Evolutionary conservation across 1,140 invertebrate species (phyloP).

Genomic region (Bombus fervidus): DNA sequence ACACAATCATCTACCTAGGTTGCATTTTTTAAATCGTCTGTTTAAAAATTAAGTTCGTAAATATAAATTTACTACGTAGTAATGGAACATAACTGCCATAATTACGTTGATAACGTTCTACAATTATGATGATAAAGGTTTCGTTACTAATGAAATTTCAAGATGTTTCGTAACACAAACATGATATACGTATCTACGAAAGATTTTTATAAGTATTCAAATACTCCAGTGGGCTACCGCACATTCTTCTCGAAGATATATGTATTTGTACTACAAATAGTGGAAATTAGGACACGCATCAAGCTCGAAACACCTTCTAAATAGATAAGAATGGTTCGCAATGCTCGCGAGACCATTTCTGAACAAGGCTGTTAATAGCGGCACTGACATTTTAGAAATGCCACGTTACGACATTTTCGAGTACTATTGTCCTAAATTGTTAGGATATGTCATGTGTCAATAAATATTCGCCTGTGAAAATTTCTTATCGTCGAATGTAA

Average conservation of each 20-base stretch:
- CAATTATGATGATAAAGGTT: no score
- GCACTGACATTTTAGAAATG: slow-evolving; percentile 66
- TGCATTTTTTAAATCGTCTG: no score
- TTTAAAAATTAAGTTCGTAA: no score
- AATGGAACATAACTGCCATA: no score
- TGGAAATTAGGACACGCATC: slow-evolving; percentile 1
- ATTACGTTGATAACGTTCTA: no score
- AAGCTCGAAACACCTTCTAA: background rate
- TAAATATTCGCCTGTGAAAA: slow-evolving; percentile 12
- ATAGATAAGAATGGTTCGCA: slow-evolving; percentile 21
- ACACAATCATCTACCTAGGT: no score
- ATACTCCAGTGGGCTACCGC: background rate
- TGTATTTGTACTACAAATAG: background rate
- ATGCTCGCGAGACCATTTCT: slow-evolving; percentile 33
- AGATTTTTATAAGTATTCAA: background rate
- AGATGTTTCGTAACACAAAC: no score
- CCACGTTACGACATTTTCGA: slow-evolving; percentile 62
- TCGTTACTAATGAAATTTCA: no score
- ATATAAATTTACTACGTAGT: no score
- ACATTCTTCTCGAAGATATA: background rate
- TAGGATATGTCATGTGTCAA: slow-evolving; percentile 38
- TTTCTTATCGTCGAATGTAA: background rate
- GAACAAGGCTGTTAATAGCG: slow-evolving; percentile 31
- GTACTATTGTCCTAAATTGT: slow-evolving; percentile 55
- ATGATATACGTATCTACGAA: no score